Evolutionary conservation across 2,888 invertebrate species (phyloP), one percentile per base, ranked within the genome.

Genomic region (Caenorhabditis doughertyi): DNA sequence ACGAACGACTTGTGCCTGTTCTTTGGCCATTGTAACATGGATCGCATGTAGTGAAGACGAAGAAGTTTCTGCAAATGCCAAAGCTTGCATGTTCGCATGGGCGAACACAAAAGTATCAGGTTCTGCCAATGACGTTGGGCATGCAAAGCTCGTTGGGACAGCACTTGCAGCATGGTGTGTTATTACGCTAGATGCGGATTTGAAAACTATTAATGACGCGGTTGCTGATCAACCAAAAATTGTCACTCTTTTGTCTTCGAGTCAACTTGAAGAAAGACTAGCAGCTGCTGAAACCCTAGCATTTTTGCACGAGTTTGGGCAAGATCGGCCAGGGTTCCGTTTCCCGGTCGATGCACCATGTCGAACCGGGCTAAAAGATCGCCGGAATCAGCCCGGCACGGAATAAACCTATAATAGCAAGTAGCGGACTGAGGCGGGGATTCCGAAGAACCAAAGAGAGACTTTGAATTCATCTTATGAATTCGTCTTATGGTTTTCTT

Each of bases 131-230:
- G 65, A 65, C 39, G 51, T 51, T 95, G 21, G 93, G 94, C 42
- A 94, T 94, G 11, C 95, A 96, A 82, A 93, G 93, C 94, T 79
- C 93, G 96, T 86, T 96, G 95, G 95, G 73, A 95, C 95, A 88
- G 97, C 97, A n/a, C 93, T 98, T 76, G 95, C 95, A 85, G 95
- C 96, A 3, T 98, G 98, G 97, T 95, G 95, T 84, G 94, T 98
- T 70, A 94, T 98, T 71, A 93, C 97, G 51, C 93, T 96, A 51
- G 81, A 84, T 21, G 70, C 70, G 3, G 79, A 72, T 49, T 29
- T 55, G 39, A 55, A 49, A 3, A 49, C 79, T 9, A 53, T 85
- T 16, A 70, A 70, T 25, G 29, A 25, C 7, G 84, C 84, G 0
- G 67, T 84, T 2, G 9, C 23, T 0, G 84, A 81, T 18, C 84